phyloP scores from a whole-genome alignment of 2,113 vertebrate genomes.

The Phalacrocorax pelagicus region DNA sequence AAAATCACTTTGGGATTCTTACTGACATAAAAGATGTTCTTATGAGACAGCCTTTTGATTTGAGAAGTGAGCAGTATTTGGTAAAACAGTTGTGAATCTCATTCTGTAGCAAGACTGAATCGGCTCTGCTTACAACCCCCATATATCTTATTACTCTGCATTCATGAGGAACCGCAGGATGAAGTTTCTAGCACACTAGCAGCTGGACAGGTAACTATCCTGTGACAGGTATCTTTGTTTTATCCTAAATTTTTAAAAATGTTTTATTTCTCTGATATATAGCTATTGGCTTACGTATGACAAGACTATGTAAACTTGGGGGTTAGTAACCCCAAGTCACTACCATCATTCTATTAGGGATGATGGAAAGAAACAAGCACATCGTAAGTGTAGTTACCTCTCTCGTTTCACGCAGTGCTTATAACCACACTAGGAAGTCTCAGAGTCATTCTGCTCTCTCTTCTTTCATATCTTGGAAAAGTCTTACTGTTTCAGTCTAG shows the following conservation, averaged over 20 bases:
- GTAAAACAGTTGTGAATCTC: background rate
- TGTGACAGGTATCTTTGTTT: background rate
- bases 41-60: background rate
- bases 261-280: background rate
- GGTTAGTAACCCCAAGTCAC: background rate
- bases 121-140: background rate
- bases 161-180: background rate
- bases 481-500: background rate
- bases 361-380: background rate
- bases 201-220: background rate
- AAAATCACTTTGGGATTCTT: slow-evolving; percentile 6
- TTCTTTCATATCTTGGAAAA: background rate
- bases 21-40: background rate
- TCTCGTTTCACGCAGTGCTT: background rate
- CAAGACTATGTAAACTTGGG: background rate
- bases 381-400: background rate
- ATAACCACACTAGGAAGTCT: background rate
- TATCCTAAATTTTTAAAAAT: accelerated
- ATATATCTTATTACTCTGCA: background rate
- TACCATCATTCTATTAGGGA: background rate
- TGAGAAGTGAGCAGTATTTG: background rate
- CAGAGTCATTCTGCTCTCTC: background rate
- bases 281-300: background rate
- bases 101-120: background rate
- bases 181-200: background rate